Conservation (phyloP, 2,888 invertebrate genomes). For the Drosophila leonis region DNA sequence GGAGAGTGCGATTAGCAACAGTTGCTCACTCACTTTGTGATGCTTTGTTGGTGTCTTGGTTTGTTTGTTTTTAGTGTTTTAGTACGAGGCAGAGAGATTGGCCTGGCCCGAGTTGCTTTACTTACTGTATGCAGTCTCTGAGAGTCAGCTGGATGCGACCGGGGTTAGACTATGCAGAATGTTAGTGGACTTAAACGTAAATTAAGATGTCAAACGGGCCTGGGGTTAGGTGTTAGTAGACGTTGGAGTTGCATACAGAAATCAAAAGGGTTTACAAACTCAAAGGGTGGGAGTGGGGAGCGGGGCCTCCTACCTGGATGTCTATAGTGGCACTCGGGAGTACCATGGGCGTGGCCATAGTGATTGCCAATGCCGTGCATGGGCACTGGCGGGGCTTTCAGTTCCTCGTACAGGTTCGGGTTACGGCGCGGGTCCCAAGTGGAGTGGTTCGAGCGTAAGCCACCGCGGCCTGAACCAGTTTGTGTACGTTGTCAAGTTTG, state of each 20-base stretch:
- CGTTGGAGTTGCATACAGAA: slow-evolving; percentile 21
- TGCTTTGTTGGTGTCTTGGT: slow-evolving; percentile 27
- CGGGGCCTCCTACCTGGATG: slow-evolving; percentile 85
- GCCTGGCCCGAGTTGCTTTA: slow-evolving; percentile 39
- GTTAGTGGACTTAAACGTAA: slow-evolving; percentile 39
- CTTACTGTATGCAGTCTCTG: slow-evolving; percentile 58
- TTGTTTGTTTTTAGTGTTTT: slow-evolving; percentile 74
- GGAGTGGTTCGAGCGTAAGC: slow-evolving; percentile 87
- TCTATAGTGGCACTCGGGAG: slow-evolving; percentile 84
- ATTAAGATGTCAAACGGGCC: slow-evolving; percentile 15
- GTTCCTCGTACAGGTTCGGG: slow-evolving; percentile 94
- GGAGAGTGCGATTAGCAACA: slow-evolving; percentile 44
- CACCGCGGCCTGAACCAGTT: slow-evolving; percentile 82
- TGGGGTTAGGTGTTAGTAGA: slow-evolving; percentile 34
- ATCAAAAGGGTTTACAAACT: slow-evolving; percentile 28
- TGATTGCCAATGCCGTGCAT: slow-evolving; percentile 82
- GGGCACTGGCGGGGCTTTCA: slow-evolving; percentile 89
- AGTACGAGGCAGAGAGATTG: slow-evolving; percentile 41
- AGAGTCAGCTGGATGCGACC: slow-evolving; percentile 48
- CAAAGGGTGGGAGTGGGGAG: slow-evolving; percentile 26
- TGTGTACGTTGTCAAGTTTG: slow-evolving; percentile 10
- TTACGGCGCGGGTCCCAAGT: slow-evolving; percentile 94
- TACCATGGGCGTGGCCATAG: slow-evolving; percentile 82
- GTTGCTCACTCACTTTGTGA: not conserved
- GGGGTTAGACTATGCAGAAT: slow-evolving; percentile 53